Base-by-base conservation (phyloP, 2,888 invertebrate species). In the Spicauda simplicius region DNA sequence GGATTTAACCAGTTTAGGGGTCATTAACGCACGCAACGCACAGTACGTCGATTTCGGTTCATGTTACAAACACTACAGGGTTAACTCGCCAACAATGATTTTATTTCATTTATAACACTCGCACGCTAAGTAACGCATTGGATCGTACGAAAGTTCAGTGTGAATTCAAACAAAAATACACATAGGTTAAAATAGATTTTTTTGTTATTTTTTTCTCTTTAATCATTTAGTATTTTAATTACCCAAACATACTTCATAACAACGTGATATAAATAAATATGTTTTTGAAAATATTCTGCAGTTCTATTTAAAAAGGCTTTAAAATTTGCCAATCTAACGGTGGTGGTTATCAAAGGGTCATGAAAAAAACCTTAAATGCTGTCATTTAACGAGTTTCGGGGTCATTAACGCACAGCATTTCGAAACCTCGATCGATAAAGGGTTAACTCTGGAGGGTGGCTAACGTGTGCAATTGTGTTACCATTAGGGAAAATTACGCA, bases 1-100 rank as follows among this genome's bases (percentile, higher is more conserved):
- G 77, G 80, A 82, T 86, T 88, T 84, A 86, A 86, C 83, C 81
- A 82, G 87, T 88, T 87, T 85, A 85, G 81, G 80, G 84, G 85
- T 86, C 88, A 90, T 91, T 91, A 90, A 82, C 80, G 87, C 91
- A 89, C 90, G 91, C 91, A 84, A 89, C 81, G 85, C 81, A 82
- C 84, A 78, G 77, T 80, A 76, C 81, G 74, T 66, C 56, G 55
- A 55, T 30, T 60, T 55, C 55, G 60, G 48, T n/a, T 50, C 19
- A 54, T 55, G 48, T 65, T 59, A 56, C 45, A 48, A 25, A 20
- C 57, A 1, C 20, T 37, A 19, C 48, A 20, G 16, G 20, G 48
- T 56, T 57, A 69, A 64, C 53, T 52, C 16, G 60, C 41, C 16
- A 16, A 8, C 55, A 48, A 45, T 33, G 18, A 19, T 16, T 8